Evolutionary conservation across 1,140 invertebrate genomes (phyloP), one percentile per base, ranked within the genome.

Genomic region (Ectropis grisescens): DNA sequence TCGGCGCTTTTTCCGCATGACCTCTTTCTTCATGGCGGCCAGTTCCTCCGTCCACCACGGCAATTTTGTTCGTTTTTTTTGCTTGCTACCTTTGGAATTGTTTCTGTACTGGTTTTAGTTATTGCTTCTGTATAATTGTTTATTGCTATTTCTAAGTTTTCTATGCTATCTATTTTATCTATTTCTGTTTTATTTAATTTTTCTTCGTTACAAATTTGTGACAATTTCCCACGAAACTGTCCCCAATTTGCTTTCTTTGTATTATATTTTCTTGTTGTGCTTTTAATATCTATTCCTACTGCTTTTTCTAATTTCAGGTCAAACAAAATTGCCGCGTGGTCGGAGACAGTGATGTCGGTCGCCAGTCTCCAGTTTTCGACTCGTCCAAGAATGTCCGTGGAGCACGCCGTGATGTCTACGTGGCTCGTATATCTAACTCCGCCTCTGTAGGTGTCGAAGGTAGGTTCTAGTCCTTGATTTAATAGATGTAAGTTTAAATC

Each of bases 371-470:
- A 36, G n/a, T 33, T 23, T 1, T 36, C 28, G 9, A 33, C 13
- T 8, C 14, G n/a, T 3, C n/a, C n/a, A n/a, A 50, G 32, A 2
- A 39, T 12, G 13, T 43, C 36, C 2, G 2, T 0, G n/a, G 44
- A 23, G 24, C 50, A 58, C 1, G 37, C 41, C 1, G 55, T 58
- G 0, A 58, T 12, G 28, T 58, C 47, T 5, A 58, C 40, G 6
- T 27, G 12, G 23, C 54, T 58, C 4, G 22, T 53, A 14, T 33
- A 45, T 11, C 16, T 13, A 6, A 11, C 33, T 1, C 13, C 19
- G 0, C 46, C 46, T 19, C 47, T 15, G 0, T 51, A 12, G 1
- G 43, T 41, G n/a, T 47, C 37, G 12, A 55, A 58, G 2, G 56
- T 58, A 2, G 51, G 50, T 1, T 46, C n/a, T n/a, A n/a, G 0